A percentile compares a stretch with the other conserved stretches of the same genome.
Conservation (phyloP, 35 echinoderm and acorn worm species). For the Apostichopus californicus region DNA sequence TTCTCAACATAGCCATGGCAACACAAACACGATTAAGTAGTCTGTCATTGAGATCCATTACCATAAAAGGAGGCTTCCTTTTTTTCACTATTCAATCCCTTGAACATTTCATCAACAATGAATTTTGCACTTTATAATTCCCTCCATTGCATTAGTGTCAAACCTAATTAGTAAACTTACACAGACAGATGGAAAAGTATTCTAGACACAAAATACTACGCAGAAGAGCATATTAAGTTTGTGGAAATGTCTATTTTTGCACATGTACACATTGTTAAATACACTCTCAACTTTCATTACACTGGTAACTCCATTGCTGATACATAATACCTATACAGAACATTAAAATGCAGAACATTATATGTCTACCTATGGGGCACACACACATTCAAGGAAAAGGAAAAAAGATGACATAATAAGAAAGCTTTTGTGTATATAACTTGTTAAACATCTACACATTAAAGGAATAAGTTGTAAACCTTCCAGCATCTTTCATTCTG, state of each 20-base stretch:
- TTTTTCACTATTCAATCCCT: too few species aligned
- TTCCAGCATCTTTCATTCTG: background rate
- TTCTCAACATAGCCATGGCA: too few species aligned
- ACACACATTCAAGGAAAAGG: conserved; percentile 9
- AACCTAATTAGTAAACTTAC: too few species aligned
- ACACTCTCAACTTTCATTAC: conserved; percentile 40
- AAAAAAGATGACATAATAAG: background rate
- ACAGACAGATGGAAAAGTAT: too few species aligned
- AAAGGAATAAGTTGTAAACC: background rate
- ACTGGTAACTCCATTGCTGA: conserved; percentile 18
- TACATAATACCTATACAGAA: background rate
- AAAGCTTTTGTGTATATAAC: background rate
- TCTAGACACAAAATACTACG: background rate
- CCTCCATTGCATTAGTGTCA: too few species aligned
- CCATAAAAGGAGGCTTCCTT: too few species aligned
- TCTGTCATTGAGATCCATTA: too few species aligned
- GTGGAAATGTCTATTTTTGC: conserved; percentile 55
- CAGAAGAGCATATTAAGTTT: conserved; percentile 1
- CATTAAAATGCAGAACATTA: background rate
- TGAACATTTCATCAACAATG: too few species aligned
- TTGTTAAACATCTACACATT: conserved; percentile 4
- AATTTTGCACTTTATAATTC: too few species aligned
- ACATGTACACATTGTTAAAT: conserved; percentile 51
- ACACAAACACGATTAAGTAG: too few species aligned
- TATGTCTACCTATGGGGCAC: conserved; percentile 31